These are phyloP conservation scores for Plumapathes pennacea DNA, from an alignment of 92 coral and sea anemone species.

Conservation along the genomic window DNA sequence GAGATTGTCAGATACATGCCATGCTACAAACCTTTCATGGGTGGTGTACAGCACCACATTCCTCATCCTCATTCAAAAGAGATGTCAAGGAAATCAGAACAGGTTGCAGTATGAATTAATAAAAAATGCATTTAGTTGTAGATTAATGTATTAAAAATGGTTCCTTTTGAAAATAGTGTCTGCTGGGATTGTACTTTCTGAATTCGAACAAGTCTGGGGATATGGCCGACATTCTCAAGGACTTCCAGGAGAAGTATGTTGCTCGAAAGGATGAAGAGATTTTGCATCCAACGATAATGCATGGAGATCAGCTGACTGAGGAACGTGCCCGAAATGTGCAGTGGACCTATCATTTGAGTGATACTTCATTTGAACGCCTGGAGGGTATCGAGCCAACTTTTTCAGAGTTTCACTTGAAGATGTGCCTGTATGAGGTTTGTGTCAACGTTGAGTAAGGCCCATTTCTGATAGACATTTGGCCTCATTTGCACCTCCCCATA, in stretches of 20 bases:
- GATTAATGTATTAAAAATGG: too few relatives aligned
- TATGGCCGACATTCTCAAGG: conserved; percentile 28
- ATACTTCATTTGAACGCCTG: background rate
- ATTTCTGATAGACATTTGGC: background rate
- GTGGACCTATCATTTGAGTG: conserved; percentile 1
- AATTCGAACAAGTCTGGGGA: conserved; percentile 32
- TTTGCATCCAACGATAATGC: conserved; percentile 7
- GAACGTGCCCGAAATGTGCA: conserved; percentile 25
- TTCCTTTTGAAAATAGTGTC: too few relatives aligned
- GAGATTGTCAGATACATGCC: conserved; percentile 7
- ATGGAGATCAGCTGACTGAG: conserved; percentile 40
- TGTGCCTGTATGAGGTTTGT: conserved; percentile 17
- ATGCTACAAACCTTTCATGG: background rate
- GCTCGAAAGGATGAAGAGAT: conserved; percentile 1
- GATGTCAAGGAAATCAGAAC: conserved; percentile 19
- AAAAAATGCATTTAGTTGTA: too few relatives aligned
- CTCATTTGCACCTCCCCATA: conserved; percentile 1
- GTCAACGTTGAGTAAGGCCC: background rate
- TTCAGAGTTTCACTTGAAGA: conserved; percentile 14
- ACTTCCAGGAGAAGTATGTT: conserved; percentile 8
- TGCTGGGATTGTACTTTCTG: conserved; percentile 17
- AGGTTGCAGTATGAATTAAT: too few relatives aligned
- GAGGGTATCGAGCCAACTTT: conserved; percentile 21
- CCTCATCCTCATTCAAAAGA: conserved; percentile 18
- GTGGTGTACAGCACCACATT: conserved; percentile 18